Base-by-base conservation (phyloP, 2,888 invertebrate genomes). In the Ennomos erosarius region DNA sequence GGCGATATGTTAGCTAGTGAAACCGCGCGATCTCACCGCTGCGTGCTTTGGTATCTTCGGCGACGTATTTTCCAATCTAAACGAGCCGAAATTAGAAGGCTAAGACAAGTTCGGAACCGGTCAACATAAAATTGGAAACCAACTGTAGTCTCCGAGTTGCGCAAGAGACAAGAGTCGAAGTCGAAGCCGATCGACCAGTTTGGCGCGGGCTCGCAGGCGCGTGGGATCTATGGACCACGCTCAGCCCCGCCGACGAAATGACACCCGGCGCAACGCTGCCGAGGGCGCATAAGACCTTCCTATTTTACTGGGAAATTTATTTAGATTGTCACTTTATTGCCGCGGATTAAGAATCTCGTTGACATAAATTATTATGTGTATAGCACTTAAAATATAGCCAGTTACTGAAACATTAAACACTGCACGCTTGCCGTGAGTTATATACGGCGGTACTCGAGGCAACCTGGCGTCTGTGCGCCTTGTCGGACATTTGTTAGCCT, bases 41-140 rank as follows among this genome's bases (percentile, higher is more conserved):
- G 35, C 37, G 54, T 54, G 51, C 34, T 53, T 59, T 57, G 52
- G 59, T 68, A 67, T 81, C 76, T 78, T 78, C 75, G 75, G 73
- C 83, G 78, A 79, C 77, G 81, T 87, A 86, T 89, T 90, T 90
- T 90, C 90, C 88, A 89, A 90, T 90, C 89, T 90, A 90, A 90
- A 88, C 88, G 90, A 87, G 82, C 90, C 90, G 87, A 91, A 90
- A 90, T 90, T 90, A 90, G 90, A 90, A 90, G 90, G 89, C 88
- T 89, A 82, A 87, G 87, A 88, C 90, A 85, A 87, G 84, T 89
- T 85, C 70, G 81, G 82, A 91, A 92, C 91, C 91, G 91, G 91
- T 92, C 90, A 91, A 92, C 91, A 90, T 91, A 91, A 92, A 91
- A 90, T 92, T 91, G 91, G 90, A 91, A 91, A 91, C 91, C 89